A percentile compares a stretch with the other conserved stretches of the same genome.
Conservation (phyloP, 2,797 vertebrate genomes). For the Apogon talboti region DNA sequence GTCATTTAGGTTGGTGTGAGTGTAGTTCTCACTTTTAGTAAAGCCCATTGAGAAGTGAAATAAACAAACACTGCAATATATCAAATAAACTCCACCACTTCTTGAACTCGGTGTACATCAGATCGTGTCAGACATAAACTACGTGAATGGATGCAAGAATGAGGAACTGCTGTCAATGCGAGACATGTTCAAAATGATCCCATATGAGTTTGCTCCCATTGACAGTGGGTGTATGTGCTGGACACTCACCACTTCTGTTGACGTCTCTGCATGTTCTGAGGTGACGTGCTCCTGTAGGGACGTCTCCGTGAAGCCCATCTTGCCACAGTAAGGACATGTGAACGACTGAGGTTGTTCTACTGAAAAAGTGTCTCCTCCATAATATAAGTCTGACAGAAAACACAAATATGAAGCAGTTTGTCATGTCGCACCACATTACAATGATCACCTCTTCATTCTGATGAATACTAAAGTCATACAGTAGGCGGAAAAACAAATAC, state of each 20-base stretch:
- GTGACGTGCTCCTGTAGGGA: constrained; percentile 99
- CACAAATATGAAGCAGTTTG: background rate
- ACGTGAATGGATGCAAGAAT: constrained; percentile 1
- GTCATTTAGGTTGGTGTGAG: constrained; percentile 18
- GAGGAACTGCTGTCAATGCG: background rate
- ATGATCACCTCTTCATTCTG: background rate
- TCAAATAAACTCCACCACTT: background rate
- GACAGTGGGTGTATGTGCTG: background rate
- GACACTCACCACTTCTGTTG: constrained; percentile 96
- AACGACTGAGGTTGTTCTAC: constrained; percentile 99
- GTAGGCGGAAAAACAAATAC: background rate
- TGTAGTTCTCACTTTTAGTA: background rate
- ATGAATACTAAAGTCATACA: constrained; percentile 1
- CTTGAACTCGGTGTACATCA: constrained; percentile 14
- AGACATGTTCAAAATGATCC: background rate
- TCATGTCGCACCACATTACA: background rate
- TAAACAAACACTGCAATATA: background rate
- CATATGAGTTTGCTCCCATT: no score
- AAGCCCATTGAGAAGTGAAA: background rate
- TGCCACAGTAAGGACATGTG: constrained; percentile 99
- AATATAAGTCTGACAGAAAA: constrained; percentile 92
- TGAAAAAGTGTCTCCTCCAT: constrained; percentile 98
- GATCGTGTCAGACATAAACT: background rate
- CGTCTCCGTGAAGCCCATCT: constrained; percentile 98
- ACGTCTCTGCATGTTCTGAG: constrained; percentile 97